A percentile compares a stretch with the other conserved stretches of the same genome.
Conservation (phyloP, 2,888 invertebrate species). For the Leptopilina syphax region DNA sequence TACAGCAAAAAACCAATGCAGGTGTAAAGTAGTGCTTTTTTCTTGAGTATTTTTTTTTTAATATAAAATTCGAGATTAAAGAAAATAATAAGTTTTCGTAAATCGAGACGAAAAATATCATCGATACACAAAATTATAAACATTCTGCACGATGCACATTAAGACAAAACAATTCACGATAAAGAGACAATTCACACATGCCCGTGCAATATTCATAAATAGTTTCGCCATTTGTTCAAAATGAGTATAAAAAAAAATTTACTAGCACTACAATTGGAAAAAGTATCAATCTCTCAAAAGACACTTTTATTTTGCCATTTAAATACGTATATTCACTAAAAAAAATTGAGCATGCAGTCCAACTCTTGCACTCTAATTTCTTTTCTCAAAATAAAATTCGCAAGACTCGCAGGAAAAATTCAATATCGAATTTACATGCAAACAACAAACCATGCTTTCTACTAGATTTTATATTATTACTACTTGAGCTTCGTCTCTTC, state of each 20-base stretch:
- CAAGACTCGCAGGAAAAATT: conserved; percentile 5
- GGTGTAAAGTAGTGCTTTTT: conserved; percentile 42
- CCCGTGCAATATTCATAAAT: conserved; percentile 21
- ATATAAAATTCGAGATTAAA: conserved; percentile 6
- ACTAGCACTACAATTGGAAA: background rate
- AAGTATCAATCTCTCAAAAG: background rate
- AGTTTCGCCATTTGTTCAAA: background rate
- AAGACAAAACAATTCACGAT: conserved; percentile 23
- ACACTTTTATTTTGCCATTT: background rate
- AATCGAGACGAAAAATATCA: conserved; percentile 23
- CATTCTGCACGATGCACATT: conserved; percentile 16
- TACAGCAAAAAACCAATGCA: conserved; percentile 53
- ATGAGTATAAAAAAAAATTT: background rate
- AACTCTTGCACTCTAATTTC: conserved; percentile 20
- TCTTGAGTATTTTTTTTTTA: conserved; percentile 15
- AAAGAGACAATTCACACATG: conserved; percentile 27
- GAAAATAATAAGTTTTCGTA: background rate
- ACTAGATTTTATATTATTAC: conserved; percentile 21
- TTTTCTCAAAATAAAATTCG: background rate
- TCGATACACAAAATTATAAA: conserved; percentile 25
- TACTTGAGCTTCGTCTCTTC: conserved; percentile 38
- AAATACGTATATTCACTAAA: background rate
- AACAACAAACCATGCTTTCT: conserved; percentile 44
- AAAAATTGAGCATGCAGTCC: conserved; percentile 37
- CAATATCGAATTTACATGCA: conserved; percentile 38